Evolutionary conservation across 2,113 vertebrate species (phyloP).

Genomic region (Chamaetylas fuelleborni): DNA sequence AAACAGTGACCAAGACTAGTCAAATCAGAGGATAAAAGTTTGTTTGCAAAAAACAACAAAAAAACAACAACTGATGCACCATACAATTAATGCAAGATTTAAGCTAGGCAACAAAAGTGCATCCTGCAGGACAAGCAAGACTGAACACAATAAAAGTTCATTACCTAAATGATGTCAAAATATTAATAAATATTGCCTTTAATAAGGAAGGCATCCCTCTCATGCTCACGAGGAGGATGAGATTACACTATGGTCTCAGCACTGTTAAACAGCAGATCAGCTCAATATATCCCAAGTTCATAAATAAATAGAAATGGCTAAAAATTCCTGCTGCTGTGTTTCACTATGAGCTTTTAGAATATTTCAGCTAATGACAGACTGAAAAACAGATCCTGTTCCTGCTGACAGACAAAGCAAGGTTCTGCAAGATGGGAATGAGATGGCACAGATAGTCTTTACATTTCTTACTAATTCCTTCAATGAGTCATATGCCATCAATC

Average conservation of each 20-base stretch:
- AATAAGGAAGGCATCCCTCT: background rate
- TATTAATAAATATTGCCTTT: background rate
- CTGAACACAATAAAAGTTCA: background rate
- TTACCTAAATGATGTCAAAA: background rate
- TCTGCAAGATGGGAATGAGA: rapidly evolving
- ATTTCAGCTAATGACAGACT: background rate
- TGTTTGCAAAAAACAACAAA: background rate
- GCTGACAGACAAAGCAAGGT: background rate
- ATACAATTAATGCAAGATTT: background rate
- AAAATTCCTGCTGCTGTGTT: background rate
- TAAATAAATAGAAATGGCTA: background rate
- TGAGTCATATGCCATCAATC: background rate
- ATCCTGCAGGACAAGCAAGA: background rate
- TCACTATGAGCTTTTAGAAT: background rate
- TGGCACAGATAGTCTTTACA: background rate
- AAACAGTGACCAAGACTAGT: background rate
- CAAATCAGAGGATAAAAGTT: background rate
- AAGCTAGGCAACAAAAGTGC: background rate
- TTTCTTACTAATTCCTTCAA: background rate
- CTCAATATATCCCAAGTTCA: background rate
- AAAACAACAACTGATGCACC: background rate
- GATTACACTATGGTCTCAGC: background rate
- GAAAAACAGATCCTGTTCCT: background rate
- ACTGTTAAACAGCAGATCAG: background rate
- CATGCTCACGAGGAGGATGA: background rate